Percentiles rank a stretch among this genome's conserved stretches.
These are phyloP conservation scores for Celastrina argiolus DNA, from an alignment of 2,888 invertebrate species.

Conservation along the genomic window DNA sequence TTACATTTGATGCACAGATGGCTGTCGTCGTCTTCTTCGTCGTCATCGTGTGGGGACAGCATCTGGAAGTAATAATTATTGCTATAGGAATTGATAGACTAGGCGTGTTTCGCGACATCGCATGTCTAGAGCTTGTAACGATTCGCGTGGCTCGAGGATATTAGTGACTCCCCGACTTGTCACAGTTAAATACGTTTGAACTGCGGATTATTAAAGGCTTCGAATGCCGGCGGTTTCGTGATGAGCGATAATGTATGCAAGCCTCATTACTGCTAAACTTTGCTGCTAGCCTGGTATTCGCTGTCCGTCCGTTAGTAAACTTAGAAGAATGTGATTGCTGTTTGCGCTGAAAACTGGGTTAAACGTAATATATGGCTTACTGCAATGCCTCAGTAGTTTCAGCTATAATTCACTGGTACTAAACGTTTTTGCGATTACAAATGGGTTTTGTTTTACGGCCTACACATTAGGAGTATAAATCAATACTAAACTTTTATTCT, in stretches of 20 bases:
- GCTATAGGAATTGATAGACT: slow-evolving; percentile 1
- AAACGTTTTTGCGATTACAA: slow-evolving; percentile 24
- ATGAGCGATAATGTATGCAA: slow-evolving; percentile 55
- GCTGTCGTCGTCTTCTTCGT: slow-evolving; percentile 89
- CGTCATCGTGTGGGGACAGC: slow-evolving; percentile 80
- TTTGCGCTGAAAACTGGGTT: slow-evolving; percentile 37
- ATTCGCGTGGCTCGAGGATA: slow-evolving; percentile 59
- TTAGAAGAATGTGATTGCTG: slow-evolving; percentile 52
- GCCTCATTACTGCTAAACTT: slow-evolving; percentile 51
- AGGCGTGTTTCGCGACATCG: slow-evolving; percentile 15
- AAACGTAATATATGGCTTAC: slow-evolving; percentile 33
- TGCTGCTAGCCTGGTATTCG: slow-evolving; percentile 43
- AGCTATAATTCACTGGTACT: slow-evolving; percentile 6
- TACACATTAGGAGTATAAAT: not conserved
- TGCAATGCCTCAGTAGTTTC: slow-evolving; percentile 30
- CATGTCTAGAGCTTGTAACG: slow-evolving; percentile 22
- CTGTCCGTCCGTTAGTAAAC: slow-evolving; percentile 46
- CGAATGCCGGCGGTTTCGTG: slow-evolving; percentile 48
- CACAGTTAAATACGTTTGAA: slow-evolving; percentile 55
- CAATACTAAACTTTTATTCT: not conserved
- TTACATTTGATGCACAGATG: slow-evolving; percentile 94
- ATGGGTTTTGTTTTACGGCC: slow-evolving; percentile 24
- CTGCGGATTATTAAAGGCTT: slow-evolving; percentile 53
- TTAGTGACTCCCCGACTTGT: slow-evolving; percentile 58
- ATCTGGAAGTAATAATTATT: slow-evolving; percentile 50